A percentile compares a stretch with the other conserved stretches of the same genome.
These are phyloP conservation scores for Cheilosia variabilis DNA, from an alignment of 2,888 invertebrate species.

Conservation along the genomic window DNA sequence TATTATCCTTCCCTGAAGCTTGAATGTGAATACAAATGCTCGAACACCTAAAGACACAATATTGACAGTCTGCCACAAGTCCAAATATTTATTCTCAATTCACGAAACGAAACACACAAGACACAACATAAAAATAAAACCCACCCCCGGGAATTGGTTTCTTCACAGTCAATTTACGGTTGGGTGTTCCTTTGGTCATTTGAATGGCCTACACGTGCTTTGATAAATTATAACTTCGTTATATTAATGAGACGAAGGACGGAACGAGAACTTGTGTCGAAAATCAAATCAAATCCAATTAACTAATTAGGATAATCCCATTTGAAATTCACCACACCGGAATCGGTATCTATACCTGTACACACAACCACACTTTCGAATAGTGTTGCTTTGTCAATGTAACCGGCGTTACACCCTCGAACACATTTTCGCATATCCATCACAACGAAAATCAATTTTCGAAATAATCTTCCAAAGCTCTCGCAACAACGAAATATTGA, in stretches of 20 bases:
- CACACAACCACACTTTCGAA: background rate
- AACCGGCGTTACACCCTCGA: conserved; percentile 4
- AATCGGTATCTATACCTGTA: background rate
- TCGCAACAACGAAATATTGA: conserved; percentile 55
- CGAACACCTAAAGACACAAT: conserved; percentile 26
- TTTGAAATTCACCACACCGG: background rate
- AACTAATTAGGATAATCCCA: conserved; percentile 23
- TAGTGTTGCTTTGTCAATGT: background rate
- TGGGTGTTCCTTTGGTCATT: conserved; percentile 14
- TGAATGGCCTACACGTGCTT: conserved; percentile 40
- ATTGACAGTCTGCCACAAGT: conserved; percentile 30
- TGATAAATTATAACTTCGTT: conserved; percentile 36
- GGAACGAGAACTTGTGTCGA: background rate
- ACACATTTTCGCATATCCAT: conserved; percentile 23
- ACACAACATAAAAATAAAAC: background rate
- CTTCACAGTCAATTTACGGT: conserved; percentile 1
- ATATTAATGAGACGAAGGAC: background rate
- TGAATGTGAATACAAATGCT: background rate
- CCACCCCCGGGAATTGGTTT: conserved; percentile 6
- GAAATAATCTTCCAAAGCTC: conserved; percentile 46
- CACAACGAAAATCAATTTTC: conserved; percentile 61
- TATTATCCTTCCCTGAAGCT: conserved; percentile 4
- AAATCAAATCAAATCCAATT: conserved; percentile 58
- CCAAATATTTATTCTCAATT: conserved; percentile 42
- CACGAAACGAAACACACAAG: conserved; percentile 37